These are phyloP conservation scores for Danio rerio DNA, from an alignment of 2,113 vertebrate species.

Conservation along the genomic window GRCz12tu NC_133191.1:36950001-36950500, in stretches of 20 bases:
- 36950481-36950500: constrained; percentile 65
- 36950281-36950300: background rate
- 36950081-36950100: too few species aligned
- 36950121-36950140: background rate
- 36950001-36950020: too few species aligned
- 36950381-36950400: constrained; percentile 37
- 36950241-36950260: background rate
- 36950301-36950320: background rate
- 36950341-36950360: background rate
- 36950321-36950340: constrained; percentile 27
- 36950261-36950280: constrained; percentile 41
- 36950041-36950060: too few species aligned
- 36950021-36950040: too few species aligned
- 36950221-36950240: background rate
- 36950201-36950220: constrained; percentile 2
- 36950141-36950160: constrained; percentile 15
- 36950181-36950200: constrained; percentile 3
- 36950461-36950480: constrained; percentile 55
- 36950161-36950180: background rate
- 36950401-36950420: constrained; percentile 60
- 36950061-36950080: too few species aligned
- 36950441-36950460: constrained; percentile 67
- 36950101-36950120: too few species aligned
- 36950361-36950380: background rate
- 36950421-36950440: constrained; percentile 68